A percentile compares a stretch with the other conserved stretches of the same genome.
Evolutionary conservation across 2,113 vertebrate genomes (phyloP).

Genomic region (Rhinopomastus cyanomelas): DNA sequence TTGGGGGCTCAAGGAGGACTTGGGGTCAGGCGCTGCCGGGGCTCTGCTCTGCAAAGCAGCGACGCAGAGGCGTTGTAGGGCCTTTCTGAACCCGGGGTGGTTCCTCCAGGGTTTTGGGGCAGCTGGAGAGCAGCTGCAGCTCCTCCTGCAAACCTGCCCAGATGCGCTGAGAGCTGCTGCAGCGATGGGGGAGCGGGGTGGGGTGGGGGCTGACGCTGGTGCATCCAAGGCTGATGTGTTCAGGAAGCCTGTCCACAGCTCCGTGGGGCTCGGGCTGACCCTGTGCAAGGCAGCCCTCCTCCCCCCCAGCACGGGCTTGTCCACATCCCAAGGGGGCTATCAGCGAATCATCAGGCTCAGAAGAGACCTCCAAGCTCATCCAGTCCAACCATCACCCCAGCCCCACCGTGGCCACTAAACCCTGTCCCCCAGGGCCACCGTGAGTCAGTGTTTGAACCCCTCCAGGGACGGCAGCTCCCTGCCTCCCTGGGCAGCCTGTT

Average conservation of each 20-base stretch:
- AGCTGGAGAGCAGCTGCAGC: neutral
- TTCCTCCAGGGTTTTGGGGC: neutral
- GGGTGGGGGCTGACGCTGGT: fast-evolving
- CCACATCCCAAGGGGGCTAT: fast-evolving
- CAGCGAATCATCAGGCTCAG: no score
- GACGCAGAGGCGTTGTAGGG: fast-evolving
- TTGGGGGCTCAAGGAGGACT: fast-evolving
- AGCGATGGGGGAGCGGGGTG: fast-evolving
- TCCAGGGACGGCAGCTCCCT: no score
- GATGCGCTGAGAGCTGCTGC: neutral
- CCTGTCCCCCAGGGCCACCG: no score
- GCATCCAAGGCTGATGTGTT: neutral
- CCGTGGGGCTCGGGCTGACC: fast-evolving
- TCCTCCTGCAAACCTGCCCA: neutral
- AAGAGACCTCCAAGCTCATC: no score
- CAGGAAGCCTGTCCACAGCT: neutral
- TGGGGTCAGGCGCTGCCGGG: neutral
- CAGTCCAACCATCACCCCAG: no score
- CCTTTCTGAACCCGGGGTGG: fast-evolving
- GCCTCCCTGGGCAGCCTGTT: no score
- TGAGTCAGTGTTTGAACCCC: no score
- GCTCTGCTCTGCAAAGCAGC: fast-evolving
- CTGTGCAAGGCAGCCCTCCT: fast-evolving
- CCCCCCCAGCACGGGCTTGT: fast-evolving
- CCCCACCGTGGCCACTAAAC: no score